A percentile compares a stretch with the other conserved stretches of the same genome.
phyloP scores from a whole-genome alignment of 2,113 vertebrate species.

The Hymenochirus boettgeri region DNA sequence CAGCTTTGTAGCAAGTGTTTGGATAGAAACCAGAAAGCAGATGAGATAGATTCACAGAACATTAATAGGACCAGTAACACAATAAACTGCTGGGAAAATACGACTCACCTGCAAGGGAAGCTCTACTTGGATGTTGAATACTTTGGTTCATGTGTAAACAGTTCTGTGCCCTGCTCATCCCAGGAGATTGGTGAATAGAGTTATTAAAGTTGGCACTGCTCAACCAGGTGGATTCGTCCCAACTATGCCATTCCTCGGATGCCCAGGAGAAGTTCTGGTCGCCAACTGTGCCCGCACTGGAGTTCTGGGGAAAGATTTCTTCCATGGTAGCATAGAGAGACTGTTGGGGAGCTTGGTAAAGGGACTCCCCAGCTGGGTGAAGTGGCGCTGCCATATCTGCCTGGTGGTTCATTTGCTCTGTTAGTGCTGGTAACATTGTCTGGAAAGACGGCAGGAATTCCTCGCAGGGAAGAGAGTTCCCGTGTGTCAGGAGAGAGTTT shows the following conservation, averaged over 20 bases:
- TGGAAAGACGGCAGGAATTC: constrained; percentile 20
- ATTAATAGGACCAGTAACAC: too few relatives aligned
- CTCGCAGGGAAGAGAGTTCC: background rate
- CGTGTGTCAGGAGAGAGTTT: background rate
- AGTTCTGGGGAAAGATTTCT: background rate
- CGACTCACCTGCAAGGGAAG: constrained; percentile 10
- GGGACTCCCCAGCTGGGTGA: background rate
- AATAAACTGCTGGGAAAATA: too few relatives aligned
- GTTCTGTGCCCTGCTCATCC: background rate
- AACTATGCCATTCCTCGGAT: constrained; percentile 25
- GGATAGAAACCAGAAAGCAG: too few relatives aligned
- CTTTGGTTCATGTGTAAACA: background rate
- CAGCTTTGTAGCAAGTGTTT: too few relatives aligned
- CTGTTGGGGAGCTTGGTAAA: constrained; percentile 5
- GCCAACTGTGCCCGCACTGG: background rate
- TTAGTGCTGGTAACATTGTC: background rate
- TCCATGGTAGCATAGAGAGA: background rate
- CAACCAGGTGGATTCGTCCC: constrained; percentile 29
- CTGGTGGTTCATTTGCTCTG: background rate
- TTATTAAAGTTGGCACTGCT: background rate
- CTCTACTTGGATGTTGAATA: background rate
- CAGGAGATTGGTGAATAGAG: background rate
- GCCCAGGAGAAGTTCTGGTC: constrained; percentile 32
- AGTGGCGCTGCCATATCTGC: background rate
- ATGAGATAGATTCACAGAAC: too few relatives aligned